These are phyloP conservation scores for Nephrotoma flavescens DNA, from an alignment of 2,888 invertebrate species.

Conservation along the genomic window DNA sequence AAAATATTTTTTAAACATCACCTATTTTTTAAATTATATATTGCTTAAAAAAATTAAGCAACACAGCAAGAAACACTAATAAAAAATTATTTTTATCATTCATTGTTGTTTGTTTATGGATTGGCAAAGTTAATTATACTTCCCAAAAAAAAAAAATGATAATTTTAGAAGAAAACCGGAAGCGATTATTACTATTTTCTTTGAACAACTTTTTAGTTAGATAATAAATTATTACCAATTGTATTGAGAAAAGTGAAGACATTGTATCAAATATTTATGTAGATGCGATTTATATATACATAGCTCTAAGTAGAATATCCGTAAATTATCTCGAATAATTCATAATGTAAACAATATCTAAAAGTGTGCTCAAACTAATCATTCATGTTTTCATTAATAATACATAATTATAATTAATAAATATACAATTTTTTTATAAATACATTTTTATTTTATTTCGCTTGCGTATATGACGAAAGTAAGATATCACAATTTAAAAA, in stretches of 20 bases:
- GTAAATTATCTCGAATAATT: neutral
- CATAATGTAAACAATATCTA: neutral
- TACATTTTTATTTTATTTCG: neutral
- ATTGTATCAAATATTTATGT: neutral
- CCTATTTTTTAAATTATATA: neutral
- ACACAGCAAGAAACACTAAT: neutral
- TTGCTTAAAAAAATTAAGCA: neutral
- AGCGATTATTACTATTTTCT: neutral
- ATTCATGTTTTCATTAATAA: neutral
- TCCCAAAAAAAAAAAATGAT: neutral
- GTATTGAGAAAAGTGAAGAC: neutral
- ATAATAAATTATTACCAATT: neutral
- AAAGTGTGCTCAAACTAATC: neutral
- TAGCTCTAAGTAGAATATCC: neutral
- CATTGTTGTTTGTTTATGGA: neutral
- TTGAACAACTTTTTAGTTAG: neutral
- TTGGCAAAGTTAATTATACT: neutral
- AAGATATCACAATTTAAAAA: neutral
- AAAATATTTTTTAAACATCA: neutral
- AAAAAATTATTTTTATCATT: neutral
- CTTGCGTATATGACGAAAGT: neutral
- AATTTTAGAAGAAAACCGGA: neutral
- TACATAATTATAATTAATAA: neutral
- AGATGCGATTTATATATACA: neutral
- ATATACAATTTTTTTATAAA: neutral